These are phyloP conservation scores for Aromia moschata DNA, from an alignment of 2,888 invertebrate species.

Conservation along the genomic window DNA sequence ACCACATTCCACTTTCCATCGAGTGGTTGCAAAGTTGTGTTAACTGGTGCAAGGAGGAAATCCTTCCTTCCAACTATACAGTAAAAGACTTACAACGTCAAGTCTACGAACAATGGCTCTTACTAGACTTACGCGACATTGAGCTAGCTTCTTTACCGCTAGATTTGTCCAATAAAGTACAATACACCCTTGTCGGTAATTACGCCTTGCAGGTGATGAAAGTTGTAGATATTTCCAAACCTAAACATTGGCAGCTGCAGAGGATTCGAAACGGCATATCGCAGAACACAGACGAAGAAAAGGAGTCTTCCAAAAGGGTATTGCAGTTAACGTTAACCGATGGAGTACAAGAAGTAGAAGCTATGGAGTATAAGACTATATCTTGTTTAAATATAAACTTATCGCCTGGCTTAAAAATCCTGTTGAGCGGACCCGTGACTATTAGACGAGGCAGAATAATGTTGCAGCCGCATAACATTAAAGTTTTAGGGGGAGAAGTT, in stretches of 20 bases:
- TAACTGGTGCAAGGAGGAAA: constrained; percentile 66
- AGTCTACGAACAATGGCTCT: constrained; percentile 73
- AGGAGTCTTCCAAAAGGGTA: constrained; percentile 70
- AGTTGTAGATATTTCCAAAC: constrained; percentile 70
- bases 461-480: constrained; percentile 69
- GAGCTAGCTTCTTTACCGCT: constrained; percentile 70
- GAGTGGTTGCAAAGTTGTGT: constrained; percentile 64
- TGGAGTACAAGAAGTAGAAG: constrained; percentile 75
- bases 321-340: constrained; percentile 78
- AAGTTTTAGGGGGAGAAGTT: constrained; percentile 78
- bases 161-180: constrained; percentile 64
- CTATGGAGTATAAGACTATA: constrained; percentile 76
- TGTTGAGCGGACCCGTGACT: constrained; percentile 75
- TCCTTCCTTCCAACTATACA: constrained; percentile 57
- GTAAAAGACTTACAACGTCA: constrained; percentile 66
- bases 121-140: constrained; percentile 72
- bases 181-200: constrained; percentile 63
- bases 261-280: constrained; percentile 63
- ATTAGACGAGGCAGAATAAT: constrained; percentile 76
- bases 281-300: constrained; percentile 67
- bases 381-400: constrained; percentile 67
- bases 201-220: constrained; percentile 73
- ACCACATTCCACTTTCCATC: constrained; percentile 39
- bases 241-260: constrained; percentile 60
- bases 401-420: constrained; percentile 71